Evolutionary conservation across 2,113 vertebrate genomes (phyloP).

Genomic region (Pleuronectes platessa): DNA sequence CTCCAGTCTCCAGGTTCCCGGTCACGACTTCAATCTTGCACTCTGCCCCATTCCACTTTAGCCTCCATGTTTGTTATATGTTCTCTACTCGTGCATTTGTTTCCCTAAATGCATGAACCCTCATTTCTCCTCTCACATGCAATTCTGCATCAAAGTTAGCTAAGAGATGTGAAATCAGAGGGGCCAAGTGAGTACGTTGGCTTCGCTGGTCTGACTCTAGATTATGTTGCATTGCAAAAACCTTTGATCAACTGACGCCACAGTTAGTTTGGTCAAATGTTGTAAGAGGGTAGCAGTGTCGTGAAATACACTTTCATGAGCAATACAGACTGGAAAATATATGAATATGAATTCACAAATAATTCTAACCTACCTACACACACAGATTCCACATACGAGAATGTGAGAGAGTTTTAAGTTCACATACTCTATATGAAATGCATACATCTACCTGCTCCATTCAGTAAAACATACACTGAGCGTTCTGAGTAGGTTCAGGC

Average conservation of each 20-base stretch:
- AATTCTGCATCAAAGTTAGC: slow-evolving; percentile 34
- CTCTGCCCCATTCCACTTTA: slow-evolving; percentile 1
- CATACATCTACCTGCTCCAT: not conserved
- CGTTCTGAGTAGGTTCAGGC: slow-evolving; percentile 9
- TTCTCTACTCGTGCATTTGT: not conserved
- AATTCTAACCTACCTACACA: not conserved
- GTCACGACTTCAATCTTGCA: not conserved
- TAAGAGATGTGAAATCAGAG: slow-evolving; percentile 27
- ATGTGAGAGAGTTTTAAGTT: not conserved
- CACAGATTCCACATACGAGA: not conserved
- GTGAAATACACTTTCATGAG: not conserved
- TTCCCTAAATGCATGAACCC: not conserved
- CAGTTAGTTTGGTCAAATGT: not conserved
- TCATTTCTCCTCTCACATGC: not conserved
- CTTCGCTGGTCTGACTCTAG: slow-evolving; percentile 6
- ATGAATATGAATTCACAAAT: no score
- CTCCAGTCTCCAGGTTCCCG: no score
- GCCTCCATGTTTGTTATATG: not conserved
- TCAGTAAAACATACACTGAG: slow-evolving; percentile 30
- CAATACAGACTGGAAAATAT: no score
- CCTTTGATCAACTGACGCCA: slow-evolving; percentile 50
- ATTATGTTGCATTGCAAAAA: slow-evolving; percentile 3
- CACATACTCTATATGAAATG: not conserved
- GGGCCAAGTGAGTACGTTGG: slow-evolving; percentile 27
- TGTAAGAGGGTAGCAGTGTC: not conserved